Conservation (phyloP, 1,140 invertebrate species). For the Cydia amplana region DNA sequence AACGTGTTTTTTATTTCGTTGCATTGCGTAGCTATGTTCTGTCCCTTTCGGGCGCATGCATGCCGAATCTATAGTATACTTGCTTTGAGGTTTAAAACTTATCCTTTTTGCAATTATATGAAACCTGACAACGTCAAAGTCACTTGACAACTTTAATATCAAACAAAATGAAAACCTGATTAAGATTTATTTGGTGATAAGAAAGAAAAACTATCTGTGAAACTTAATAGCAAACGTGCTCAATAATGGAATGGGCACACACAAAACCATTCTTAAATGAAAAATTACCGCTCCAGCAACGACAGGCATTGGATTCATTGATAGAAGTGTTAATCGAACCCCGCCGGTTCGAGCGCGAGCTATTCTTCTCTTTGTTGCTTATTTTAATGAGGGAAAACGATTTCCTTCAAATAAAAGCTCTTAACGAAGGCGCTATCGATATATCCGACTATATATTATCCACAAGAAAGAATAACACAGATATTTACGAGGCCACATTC, state of each 20-base stretch:
- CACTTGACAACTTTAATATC: neutral
- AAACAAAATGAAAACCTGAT: neutral
- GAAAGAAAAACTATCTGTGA: neutral
- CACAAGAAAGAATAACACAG: conserved; percentile 34
- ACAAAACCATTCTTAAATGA: conserved; percentile 40
- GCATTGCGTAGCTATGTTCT: no score
- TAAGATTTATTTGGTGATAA: neutral
- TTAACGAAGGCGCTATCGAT: conserved; percentile 30
- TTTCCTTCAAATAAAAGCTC: conserved; percentile 45
- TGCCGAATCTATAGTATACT: no score
- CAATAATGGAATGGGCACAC: conserved; percentile 19
- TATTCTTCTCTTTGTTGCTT: conserved; percentile 52
- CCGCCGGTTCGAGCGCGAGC: conserved; percentile 47
- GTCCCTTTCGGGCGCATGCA: no score
- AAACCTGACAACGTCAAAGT: neutral
- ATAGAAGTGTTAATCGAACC: conserved; percentile 56
- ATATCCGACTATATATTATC: conserved; percentile 43
- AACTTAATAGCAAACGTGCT: conserved; percentile 3
- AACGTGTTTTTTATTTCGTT: no score
- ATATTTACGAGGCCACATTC: conserved; percentile 40
- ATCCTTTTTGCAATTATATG: neutral
- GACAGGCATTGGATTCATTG: conserved; percentile 45
- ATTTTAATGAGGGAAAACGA: conserved; percentile 54
- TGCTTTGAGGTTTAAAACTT: no score
- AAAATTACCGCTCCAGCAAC: conserved; percentile 45